Conservation (phyloP, 2,888 invertebrate species). For the Antheraea yamamai region DNA sequence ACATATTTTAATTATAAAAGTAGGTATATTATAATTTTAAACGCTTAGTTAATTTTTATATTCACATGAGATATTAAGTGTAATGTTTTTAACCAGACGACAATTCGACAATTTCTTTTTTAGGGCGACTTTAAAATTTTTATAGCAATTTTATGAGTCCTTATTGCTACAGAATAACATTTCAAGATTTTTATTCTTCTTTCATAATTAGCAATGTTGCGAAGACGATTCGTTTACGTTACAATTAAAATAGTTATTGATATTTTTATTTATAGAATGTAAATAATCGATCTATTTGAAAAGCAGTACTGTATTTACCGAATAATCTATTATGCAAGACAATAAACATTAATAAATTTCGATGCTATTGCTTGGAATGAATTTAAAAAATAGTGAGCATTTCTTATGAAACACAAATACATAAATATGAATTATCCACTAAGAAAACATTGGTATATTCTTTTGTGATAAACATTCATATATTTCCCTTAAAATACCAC, state of each 20-base stretch:
- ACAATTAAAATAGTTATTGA: background rate
- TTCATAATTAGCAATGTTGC: background rate
- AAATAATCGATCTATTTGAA: conserved; percentile 3
- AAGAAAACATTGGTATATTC: background rate
- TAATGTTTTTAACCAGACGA: conserved; percentile 1
- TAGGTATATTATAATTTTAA: background rate
- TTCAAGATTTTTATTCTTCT: background rate
- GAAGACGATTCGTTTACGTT: background rate
- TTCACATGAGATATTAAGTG: background rate
- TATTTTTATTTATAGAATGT: background rate
- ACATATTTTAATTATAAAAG: conserved; percentile 8
- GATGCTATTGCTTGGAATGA: too few species aligned
- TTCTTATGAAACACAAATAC: too few species aligned
- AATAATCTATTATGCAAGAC: too few species aligned
- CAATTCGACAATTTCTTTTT: conserved; percentile 1
- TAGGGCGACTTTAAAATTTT: background rate
- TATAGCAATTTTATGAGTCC: background rate
- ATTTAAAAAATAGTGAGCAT: too few species aligned
- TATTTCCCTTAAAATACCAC: conserved; percentile 12
- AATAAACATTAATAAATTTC: too few species aligned
- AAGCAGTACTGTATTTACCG: background rate
- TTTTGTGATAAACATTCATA: background rate
- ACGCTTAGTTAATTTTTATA: conserved; percentile 11
- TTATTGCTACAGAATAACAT: background rate
- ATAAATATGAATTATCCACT: too few species aligned